A percentile compares a stretch with the other conserved stretches of the same genome.
Conservation (phyloP, 2,113 vertebrate genomes). For the Perca schrenkii region DNA sequence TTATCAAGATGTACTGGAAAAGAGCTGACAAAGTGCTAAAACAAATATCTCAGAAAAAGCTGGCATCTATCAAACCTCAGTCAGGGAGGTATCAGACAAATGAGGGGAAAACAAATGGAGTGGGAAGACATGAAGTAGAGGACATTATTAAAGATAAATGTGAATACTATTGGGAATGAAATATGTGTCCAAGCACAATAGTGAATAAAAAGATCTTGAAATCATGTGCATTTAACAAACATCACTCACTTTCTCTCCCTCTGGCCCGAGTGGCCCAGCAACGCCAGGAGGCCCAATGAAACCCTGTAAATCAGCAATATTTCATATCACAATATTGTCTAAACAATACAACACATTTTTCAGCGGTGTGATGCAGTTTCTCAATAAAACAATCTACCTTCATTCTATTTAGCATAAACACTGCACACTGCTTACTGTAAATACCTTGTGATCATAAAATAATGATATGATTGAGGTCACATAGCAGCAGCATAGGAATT, state of each 20-base stretch:
- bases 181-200: not conserved
- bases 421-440: not conserved
- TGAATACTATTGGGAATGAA: not conserved
- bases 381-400: not conserved
- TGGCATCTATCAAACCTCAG: not conserved
- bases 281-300: constrained; percentile 95
- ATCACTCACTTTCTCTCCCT: constrained; percentile 92
- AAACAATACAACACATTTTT: not conserved
- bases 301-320: constrained; percentile 84
- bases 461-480: no score
- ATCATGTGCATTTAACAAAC: not conserved
- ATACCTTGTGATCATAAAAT: no score
- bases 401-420: not conserved
- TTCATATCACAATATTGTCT: not conserved
- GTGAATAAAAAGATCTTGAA: not conserved
- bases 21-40: not conserved
- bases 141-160: not conserved
- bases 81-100: not conserved
- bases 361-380: not conserved
- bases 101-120: not conserved
- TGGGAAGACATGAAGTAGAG: not conserved
- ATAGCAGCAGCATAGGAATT: not conserved
- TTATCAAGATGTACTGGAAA: not conserved
- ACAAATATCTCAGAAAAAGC: not conserved
- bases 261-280: constrained; percentile 89